phyloP scores from a whole-genome alignment of 2,888 invertebrate species.

The Hypercompe scribonia region DNA sequence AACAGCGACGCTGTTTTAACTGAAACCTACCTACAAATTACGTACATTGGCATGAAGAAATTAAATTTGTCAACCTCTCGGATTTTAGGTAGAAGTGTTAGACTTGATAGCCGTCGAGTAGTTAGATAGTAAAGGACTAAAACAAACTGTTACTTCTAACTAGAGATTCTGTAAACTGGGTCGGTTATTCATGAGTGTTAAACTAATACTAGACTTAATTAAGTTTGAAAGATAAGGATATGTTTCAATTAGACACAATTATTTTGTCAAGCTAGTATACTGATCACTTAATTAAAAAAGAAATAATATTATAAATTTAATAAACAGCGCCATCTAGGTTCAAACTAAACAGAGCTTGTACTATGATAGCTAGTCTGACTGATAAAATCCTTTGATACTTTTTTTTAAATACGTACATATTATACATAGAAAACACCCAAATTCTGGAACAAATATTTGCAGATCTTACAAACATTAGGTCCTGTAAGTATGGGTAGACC shows the following conservation, averaged over 20 bases:
- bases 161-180: constrained; percentile 30
- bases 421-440: too few species aligned
- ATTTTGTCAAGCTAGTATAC: neutral
- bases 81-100: constrained; percentile 36
- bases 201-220: neutral
- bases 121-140: constrained; percentile 25
- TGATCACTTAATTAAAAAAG: too few species aligned
- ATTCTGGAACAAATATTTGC: too few species aligned
- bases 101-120: constrained; percentile 41
- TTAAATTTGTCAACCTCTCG: constrained; percentile 47
- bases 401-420: too few species aligned
- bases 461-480: too few species aligned
- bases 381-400: too few species aligned
- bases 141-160: constrained; percentile 15
- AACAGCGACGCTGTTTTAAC: constrained; percentile 32
- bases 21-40: constrained; percentile 39
- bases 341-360: too few species aligned
- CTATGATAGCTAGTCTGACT: too few species aligned
- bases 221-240: neutral
- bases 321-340: too few species aligned
- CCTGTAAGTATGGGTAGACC: too few species aligned
- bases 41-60: constrained; percentile 32
- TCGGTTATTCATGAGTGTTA: constrained; percentile 21
- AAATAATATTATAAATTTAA: neutral
- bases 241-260: neutral